Conservation (phyloP, 2,797 vertebrate genomes). For the Sciurus vulgaris region DNA sequence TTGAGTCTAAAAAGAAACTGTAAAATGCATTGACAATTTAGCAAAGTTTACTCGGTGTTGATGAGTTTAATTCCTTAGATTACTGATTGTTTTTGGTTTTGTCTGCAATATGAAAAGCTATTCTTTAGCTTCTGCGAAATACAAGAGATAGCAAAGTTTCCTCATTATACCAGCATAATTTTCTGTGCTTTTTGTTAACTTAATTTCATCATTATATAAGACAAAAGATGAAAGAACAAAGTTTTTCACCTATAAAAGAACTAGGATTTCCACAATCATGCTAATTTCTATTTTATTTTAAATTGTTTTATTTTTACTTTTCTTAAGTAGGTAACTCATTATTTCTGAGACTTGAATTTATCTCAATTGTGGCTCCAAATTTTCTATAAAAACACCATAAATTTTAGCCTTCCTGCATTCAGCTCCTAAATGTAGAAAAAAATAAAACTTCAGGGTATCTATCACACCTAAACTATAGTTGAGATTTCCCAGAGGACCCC, state of each 20-base stretch:
- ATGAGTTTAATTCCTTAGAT: neutral
- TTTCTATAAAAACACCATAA: neutral
- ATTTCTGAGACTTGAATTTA: neutral
- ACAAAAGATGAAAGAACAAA: neutral
- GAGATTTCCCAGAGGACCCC: neutral
- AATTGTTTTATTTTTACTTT: constrained; percentile 23
- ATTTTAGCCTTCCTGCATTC: neutral
- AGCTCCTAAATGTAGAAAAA: constrained; percentile 16
- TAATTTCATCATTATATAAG: neutral
- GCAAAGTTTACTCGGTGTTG: neutral
- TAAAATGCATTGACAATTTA: neutral
- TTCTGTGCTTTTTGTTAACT: constrained; percentile 18
- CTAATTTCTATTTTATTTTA: neutral
- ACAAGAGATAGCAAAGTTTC: neutral
- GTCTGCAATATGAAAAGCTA: neutral
- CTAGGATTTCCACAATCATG: neutral
- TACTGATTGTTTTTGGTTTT: neutral
- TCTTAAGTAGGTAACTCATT: neutral
- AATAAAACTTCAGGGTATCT: neutral
- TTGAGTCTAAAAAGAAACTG: neutral
- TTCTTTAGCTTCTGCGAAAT: neutral
- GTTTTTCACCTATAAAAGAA: neutral
- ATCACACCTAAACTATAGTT: neutral
- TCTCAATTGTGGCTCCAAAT: neutral
- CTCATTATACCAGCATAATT: neutral